These are phyloP conservation scores for Aleiodes testaceus DNA, from an alignment of 2,888 invertebrate species.

Conservation along the genomic window DNA sequence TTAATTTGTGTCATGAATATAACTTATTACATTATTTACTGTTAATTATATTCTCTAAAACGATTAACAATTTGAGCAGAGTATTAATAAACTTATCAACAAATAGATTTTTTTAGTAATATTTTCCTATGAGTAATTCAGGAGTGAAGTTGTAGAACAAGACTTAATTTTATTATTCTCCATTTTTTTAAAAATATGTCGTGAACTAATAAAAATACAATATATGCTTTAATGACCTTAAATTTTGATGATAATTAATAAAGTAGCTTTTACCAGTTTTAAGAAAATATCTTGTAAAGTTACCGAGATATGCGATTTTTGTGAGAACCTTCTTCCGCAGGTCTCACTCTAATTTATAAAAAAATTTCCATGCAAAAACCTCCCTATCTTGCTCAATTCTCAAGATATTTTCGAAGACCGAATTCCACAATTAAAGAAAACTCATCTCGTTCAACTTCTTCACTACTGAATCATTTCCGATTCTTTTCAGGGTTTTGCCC, in stretches of 20 bases:
- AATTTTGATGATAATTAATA: no score
- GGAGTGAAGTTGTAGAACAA: no score
- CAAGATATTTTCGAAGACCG: no score
- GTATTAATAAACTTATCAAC: slow-evolving; percentile 36
- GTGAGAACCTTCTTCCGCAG: not conserved
- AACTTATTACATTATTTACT: slow-evolving; percentile 61
- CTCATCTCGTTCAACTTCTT: no score
- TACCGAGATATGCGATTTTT: not conserved
- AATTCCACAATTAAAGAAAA: no score
- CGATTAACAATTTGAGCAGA: slow-evolving; percentile 62
- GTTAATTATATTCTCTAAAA: slow-evolving; percentile 45
- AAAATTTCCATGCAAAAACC: not conserved
- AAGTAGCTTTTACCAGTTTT: no score
- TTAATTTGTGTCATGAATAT: slow-evolving; percentile 64
- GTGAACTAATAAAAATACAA: no score
- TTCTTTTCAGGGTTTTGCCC: no score
- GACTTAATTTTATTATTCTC: no score
- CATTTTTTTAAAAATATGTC: not conserved
- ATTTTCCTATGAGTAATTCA: not conserved
- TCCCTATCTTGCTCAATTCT: no score
- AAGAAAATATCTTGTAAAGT: not conserved
- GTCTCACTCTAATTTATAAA: not conserved
- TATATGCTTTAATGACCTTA: no score
- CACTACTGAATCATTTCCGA: no score
- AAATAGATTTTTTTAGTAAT: slow-evolving; percentile 4